Conservation (phyloP, 2,113 vertebrate species). For the Ceratotherium simum region DNA sequence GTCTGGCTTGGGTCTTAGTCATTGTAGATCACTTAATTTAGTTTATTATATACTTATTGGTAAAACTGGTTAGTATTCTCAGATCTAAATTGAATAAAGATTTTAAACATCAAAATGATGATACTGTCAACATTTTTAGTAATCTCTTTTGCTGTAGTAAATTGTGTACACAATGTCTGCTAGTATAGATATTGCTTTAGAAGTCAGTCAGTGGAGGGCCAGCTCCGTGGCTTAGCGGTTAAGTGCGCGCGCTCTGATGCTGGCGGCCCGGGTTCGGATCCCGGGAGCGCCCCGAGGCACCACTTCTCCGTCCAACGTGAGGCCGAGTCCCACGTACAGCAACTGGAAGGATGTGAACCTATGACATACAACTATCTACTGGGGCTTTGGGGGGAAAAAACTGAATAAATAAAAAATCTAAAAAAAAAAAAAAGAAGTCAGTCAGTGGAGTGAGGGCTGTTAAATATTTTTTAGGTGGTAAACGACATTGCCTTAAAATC, state of each 20-base stretch:
- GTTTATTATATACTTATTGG: background rate
- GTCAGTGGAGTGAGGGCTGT: background rate
- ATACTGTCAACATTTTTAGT: background rate
- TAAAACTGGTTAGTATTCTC: background rate
- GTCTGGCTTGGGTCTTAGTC: constrained; percentile 16
- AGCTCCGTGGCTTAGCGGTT: too few species aligned
- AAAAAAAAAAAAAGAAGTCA: too few species aligned
- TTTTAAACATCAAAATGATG: constrained; percentile 45
- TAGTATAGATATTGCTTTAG: background rate
- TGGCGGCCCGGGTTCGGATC: too few species aligned
- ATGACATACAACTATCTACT: too few species aligned
- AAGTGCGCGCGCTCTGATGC: too few species aligned
- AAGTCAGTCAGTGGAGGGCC: background rate
- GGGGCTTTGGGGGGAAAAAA: too few species aligned
- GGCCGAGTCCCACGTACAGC: too few species aligned
- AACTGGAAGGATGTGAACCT: too few species aligned
- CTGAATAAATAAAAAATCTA: too few species aligned
- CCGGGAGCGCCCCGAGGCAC: too few species aligned
- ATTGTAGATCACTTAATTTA: constrained; percentile 29
- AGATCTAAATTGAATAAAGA: background rate
- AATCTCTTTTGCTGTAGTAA: constrained; percentile 10
- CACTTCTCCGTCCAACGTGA: too few species aligned
- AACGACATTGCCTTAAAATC: constrained; percentile 12
- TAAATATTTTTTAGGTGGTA: constrained; percentile 15
- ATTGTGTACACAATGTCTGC: background rate